Base-by-base conservation (phyloP, 2,113 vertebrate species). In the Periophthalmodon schlosseri region DNA sequence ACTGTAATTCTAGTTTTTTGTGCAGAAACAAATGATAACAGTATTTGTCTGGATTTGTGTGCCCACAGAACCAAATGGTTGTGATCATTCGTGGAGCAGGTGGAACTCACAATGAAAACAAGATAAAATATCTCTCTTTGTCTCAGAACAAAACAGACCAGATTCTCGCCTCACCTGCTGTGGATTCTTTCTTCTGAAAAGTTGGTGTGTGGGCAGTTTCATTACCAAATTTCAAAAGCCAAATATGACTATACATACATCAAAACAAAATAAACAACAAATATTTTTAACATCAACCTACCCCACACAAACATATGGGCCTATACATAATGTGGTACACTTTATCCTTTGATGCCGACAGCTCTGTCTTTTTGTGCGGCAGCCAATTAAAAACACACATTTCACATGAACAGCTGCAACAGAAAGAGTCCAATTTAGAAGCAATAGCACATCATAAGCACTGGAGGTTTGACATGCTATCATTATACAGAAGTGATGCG, bases 1-100 rank as follows among this genome's bases (percentile, higher is more conserved):
- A 54, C 46, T 57, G 65, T 75, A 28, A 78, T 78, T 80, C 71
- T 1, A 56, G n/a, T 16, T 64, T 36, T 70, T 69, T 71, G 69
- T 66, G 20, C 15, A 36, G 34, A 34, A 68, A 57, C 52, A 50
- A 34, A 64, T 23, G 11, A 70, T 34, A 15, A 56, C 20, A 56
- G 52, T 4, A n/a, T n/a, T 39, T 4, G 70, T 73, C 66, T 74
- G 39, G 52, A 69, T 44, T 56, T 52, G 23, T 67, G 61, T 24
- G 46, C 60, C 81, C 75, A 52, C 15, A 54, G 9, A 61, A 12
- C 67, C 13, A 44, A 46, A 71, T 47, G 65, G 71, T 46, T 28
- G 1, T n/a, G 20, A 47, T 73, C 1, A 69, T 58, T 66, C 58
- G 57, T 69, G 34, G 15, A 50, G 50, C 21, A 34, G 39, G n/a